These are phyloP conservation scores for Mylabris phalerata DNA, from an alignment of 1,140 invertebrate species.

Conservation along the genomic window DNA sequence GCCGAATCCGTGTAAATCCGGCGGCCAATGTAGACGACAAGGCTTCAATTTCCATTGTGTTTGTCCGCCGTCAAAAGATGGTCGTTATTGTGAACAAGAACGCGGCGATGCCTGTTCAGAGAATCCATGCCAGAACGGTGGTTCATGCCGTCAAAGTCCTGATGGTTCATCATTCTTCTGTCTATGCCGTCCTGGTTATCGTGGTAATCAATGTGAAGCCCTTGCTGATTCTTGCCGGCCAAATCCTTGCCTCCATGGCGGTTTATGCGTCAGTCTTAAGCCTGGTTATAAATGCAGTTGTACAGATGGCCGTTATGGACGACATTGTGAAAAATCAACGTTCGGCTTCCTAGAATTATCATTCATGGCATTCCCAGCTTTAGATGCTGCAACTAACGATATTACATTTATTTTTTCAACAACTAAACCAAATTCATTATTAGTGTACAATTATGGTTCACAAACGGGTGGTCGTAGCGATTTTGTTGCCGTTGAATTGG, in stretches of 20 bases:
- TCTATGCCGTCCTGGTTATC: slow-evolving; percentile 79
- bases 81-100: slow-evolving; percentile 76
- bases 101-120: slow-evolving; percentile 73
- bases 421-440: slow-evolving; percentile 73
- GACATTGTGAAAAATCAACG: slow-evolving; percentile 82
- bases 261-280: slow-evolving; percentile 72
- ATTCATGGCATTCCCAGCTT: slow-evolving; percentile 77
- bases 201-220: slow-evolving; percentile 81
- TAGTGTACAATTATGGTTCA: slow-evolving; percentile 85
- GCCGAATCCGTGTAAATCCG: slow-evolving; percentile 80
- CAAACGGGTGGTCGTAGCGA: slow-evolving; percentile 83
- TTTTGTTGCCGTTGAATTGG: slow-evolving; percentile 84
- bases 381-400: slow-evolving; percentile 83
- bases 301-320: slow-evolving; percentile 77
- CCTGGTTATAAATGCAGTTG: slow-evolving; percentile 85
- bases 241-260: slow-evolving; percentile 82
- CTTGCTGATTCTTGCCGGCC: slow-evolving; percentile 80
- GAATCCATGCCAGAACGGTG: slow-evolving; percentile 83
- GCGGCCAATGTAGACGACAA: slow-evolving; percentile 72
- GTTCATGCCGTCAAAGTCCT: slow-evolving; percentile 78
- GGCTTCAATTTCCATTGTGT: slow-evolving; percentile 76
- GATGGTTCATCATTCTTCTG: slow-evolving; percentile 85
- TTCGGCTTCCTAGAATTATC: slow-evolving; percentile 85
- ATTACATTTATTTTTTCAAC: slow-evolving; percentile 89
- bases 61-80: slow-evolving; percentile 70